phyloP scores from a whole-genome alignment of 1,140 invertebrate genomes.

The Chionoecetes opilio region DNA sequence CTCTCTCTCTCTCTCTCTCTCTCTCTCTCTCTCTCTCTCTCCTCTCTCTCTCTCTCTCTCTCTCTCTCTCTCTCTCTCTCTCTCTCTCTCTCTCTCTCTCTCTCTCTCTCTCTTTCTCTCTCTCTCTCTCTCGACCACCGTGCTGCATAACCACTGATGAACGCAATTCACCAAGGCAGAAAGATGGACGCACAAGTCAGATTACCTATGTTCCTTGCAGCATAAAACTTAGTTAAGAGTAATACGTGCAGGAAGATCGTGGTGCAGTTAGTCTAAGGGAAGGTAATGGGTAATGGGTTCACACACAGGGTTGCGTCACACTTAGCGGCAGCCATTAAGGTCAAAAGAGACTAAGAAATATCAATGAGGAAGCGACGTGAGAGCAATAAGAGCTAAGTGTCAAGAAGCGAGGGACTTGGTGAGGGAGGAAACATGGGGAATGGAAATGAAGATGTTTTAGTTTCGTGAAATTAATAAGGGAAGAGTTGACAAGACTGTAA shows the following conservation, averaged over 20 bases:
- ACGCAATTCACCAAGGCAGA: neutral
- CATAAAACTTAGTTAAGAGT: neutral
- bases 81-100: too few species aligned
- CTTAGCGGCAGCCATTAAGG: neutral
- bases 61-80: too few species aligned
- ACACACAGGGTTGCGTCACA: neutral
- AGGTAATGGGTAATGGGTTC: slow-evolving; percentile 6
- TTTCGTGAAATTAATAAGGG: too few species aligned
- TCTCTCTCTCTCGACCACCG: too few species aligned
- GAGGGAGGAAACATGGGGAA: too few species aligned
- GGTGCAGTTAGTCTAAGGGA: neutral
- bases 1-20: too few species aligned
- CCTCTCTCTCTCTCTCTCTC: too few species aligned
- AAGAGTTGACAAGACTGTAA: too few species aligned
- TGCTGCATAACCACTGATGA: neutral
- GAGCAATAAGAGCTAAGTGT: neutral
- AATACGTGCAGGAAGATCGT: neutral
- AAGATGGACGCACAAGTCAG: neutral
- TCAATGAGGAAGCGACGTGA: slow-evolving; percentile 16
- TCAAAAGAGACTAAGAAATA: neutral
- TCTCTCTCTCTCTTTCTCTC: too few species aligned
- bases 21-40: too few species aligned
- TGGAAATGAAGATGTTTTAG: too few species aligned
- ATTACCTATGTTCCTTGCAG: neutral
- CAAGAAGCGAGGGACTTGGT: neutral